A percentile compares a stretch with the other conserved stretches of the same genome.
Evolutionary conservation across 2,797 vertebrate species (phyloP).

Genomic region (Aselliscus stoliczkanus): DNA sequence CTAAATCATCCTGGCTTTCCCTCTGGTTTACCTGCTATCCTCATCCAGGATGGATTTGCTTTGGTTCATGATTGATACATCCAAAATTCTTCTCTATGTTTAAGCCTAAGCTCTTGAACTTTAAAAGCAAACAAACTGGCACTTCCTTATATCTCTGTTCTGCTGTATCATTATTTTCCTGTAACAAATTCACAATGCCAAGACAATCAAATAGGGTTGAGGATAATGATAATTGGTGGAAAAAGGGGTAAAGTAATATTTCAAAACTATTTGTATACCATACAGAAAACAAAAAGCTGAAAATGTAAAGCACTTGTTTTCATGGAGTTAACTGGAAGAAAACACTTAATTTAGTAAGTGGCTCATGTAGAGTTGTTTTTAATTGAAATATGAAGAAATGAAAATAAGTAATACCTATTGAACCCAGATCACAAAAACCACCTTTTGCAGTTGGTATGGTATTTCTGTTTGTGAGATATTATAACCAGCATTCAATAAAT

Average conservation of each 20-base stretch:
- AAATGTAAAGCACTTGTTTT: not conserved
- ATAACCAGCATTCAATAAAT: not conserved
- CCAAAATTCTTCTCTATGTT: not conserved
- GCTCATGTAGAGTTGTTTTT: not conserved
- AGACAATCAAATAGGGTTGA: not conserved
- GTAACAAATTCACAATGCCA: not conserved
- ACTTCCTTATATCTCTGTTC: not conserved
- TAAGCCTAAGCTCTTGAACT: not conserved
- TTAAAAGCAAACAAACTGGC: not conserved
- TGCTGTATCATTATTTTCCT: not conserved
- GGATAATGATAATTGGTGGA: not conserved
- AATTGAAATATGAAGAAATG: not conserved
- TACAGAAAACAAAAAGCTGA: not conserved
- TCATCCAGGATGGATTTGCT: not conserved
- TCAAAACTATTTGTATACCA: not conserved
- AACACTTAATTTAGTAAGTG: not conserved
- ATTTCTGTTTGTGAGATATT: not conserved
- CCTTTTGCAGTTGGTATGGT: not conserved
- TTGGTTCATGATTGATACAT: not conserved
- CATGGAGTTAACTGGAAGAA: not conserved
- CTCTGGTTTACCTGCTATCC: not conserved
- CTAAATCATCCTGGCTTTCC: not conserved
- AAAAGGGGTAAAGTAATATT: not conserved
- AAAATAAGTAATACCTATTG: not conserved
- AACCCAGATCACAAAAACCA: not conserved